These are phyloP conservation scores for Cryptotis parvus DNA, from an alignment of 2,113 vertebrate species.

Conservation along the genomic window DNA sequence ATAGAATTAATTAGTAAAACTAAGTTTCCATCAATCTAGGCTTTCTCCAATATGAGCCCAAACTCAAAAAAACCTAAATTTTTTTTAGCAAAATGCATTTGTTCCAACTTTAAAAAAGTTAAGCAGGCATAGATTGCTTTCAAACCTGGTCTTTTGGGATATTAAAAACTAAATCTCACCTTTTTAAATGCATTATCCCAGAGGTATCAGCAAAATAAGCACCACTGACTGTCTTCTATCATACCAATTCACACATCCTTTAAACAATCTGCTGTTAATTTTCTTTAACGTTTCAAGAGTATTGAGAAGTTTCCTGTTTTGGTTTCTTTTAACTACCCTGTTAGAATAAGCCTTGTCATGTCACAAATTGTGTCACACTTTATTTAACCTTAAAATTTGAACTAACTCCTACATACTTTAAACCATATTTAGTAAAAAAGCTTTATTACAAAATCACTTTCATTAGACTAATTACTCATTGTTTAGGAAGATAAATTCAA, in stretches of 20 bases:
- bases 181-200: not conserved
- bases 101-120: constrained; percentile 15
- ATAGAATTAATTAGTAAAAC: not conserved
- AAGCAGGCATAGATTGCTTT: not conserved
- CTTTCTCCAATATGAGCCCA: not conserved
- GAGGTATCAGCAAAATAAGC: not conserved
- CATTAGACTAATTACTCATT: no score
- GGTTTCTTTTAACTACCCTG: not conserved
- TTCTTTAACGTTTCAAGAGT: constrained; percentile 42
- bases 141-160: not conserved
- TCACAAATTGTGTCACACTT: not conserved
- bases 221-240: not conserved
- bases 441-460: no score
- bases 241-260: not conserved
- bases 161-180: not conserved
- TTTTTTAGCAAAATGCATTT: not conserved
- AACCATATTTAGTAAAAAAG: not conserved
- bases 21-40: not conserved
- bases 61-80: constrained; percentile 50
- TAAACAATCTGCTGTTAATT: not conserved
- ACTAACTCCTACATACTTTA: not conserved
- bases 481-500: no score
- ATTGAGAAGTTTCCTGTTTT: not conserved
- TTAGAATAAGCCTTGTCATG: not conserved
- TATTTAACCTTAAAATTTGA: not conserved